These are phyloP conservation scores for Eulemur mongoz DNA, from an alignment of 2,797 vertebrate species.

Conservation along the genomic window DNA sequence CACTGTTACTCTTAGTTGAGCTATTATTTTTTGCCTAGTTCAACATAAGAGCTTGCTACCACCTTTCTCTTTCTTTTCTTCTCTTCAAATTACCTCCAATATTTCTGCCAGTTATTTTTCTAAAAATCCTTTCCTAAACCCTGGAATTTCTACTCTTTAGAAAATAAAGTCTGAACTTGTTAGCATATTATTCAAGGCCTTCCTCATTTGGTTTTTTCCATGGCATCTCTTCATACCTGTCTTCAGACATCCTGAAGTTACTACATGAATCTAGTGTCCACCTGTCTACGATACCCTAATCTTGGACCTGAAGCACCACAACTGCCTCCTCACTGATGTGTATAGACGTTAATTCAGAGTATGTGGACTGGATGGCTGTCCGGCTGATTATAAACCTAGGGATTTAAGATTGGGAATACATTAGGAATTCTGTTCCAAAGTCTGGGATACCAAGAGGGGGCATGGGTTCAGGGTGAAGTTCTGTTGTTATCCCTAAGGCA, in stretches of 20 bases:
- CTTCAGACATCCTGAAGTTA: background rate
- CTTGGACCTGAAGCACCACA: background rate
- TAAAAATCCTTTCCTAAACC: background rate
- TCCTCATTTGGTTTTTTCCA: background rate
- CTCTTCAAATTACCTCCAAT: background rate
- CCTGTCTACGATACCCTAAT: background rate
- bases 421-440: background rate
- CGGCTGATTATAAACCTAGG: background rate
- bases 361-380: background rate
- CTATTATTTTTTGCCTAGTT: background rate
- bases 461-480: background rate
- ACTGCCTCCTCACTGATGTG: background rate
- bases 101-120: constrained; percentile 1
- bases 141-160: background rate
- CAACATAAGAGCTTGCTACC: background rate
- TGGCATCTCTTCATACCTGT: background rate
- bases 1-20: background rate
- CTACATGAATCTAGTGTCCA: background rate
- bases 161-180: background rate
- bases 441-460: background rate
- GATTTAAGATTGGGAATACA: background rate
- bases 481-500: background rate
- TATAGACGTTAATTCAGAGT: background rate
- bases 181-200: background rate
- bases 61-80: background rate